phyloP scores from a whole-genome alignment of 2,888 invertebrate species.

The Adelphocoris suturalis region DNA sequence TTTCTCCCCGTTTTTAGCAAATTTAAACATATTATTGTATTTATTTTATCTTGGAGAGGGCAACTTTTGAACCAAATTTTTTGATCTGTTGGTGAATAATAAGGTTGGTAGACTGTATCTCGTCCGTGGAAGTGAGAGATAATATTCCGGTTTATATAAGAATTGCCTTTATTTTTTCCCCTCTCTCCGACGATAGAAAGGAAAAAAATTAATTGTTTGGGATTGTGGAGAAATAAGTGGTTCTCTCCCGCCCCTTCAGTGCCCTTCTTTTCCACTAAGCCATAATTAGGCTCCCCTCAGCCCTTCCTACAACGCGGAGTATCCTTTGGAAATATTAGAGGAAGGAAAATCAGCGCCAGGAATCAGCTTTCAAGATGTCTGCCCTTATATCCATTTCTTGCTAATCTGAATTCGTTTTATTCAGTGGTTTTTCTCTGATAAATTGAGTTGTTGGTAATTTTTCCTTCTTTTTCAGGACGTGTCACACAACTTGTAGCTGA shows the following conservation, averaged over 20 bases:
- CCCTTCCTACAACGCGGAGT: background rate
- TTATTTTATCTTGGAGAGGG: too few species aligned
- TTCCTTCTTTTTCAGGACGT: background rate
- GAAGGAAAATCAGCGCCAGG: background rate
- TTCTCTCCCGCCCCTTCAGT: background rate
- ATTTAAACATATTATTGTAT: too few species aligned
- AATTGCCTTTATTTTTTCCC: background rate
- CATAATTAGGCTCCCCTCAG: background rate
- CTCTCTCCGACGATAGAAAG: background rate
- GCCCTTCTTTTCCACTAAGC: background rate
- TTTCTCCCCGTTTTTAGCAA: too few species aligned
- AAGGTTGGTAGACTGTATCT: too few species aligned
- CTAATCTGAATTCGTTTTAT: background rate
- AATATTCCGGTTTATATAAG: background rate
- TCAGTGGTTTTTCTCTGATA: background rate
- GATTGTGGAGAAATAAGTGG: background rate
- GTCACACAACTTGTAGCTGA: too few species aligned
- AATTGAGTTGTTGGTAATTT: background rate
- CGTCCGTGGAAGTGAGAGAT: background rate
- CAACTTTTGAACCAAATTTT: too few species aligned
- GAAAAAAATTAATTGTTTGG: background rate
- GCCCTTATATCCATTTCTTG: background rate
- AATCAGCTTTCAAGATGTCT: background rate
- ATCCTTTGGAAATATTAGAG: background rate
- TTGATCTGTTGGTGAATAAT: too few species aligned